Base-by-base conservation (phyloP, 2,888 invertebrate species). In the Volucella inanis region DNA sequence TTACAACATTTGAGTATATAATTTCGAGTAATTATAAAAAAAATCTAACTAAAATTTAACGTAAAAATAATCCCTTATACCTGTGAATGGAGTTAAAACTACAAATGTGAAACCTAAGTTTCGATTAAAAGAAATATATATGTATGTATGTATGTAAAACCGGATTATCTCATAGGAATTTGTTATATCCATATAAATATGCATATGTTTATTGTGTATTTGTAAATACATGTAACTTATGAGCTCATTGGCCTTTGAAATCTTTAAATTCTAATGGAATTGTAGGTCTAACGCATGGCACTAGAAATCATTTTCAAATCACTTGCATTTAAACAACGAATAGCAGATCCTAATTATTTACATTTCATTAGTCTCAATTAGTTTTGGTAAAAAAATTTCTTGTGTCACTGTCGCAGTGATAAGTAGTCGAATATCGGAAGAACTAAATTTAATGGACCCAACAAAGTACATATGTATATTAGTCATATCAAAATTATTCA, bases 261-360 rank as follows among this genome's bases (percentile, higher is more conserved):
- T 45, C 38, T 38, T 55, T n/a, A 54, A 43, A 54, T 57, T 38
- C 18, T 47, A 41, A 49, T 57, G 64, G 2, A 57, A 55, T 75
- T 75, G 57, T 8, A 65, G 41, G 74, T 64, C 74, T 65, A 55
- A 55, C 1, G 47, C 2, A 2, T 15, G 38, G 39, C 45, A 55
- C n/a, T 14, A 12, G 9, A 50, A 9, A 11, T 15, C 1, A n/a
- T 55, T 31, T 6, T 22, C n/a, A 54, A 55, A 31, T n/a, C 8
- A 38, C 2, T 55, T 18, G 6, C 8, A 12, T 12, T 12, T 0
- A 22, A 12, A 31, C 4, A 14, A 15, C 6, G 4, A 4, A 31
- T 6, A 0, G 31, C 4, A 31, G 31, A 31, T 31, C 6, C 6
- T 31, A 6, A 31, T 31, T 31, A 31, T 31, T 31, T 6, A 31